phyloP scores from a whole-genome alignment of 1,140 invertebrate species.

The Caenorhabditis elegans region WBcel235 BX284606.5:2686001-2686500 shows the following conservation, averaged over 20 bases:
- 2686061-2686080: too few relatives aligned
- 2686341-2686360: conserved; percentile 57
- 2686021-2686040: too few relatives aligned
- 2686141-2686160: too few relatives aligned
- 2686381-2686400: conserved; percentile 56
- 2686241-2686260: conserved; percentile 52
- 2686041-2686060: too few relatives aligned
- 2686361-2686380: conserved; percentile 55
- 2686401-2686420: conserved; percentile 52
- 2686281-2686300: conserved; percentile 45
- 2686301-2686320: conserved; percentile 55
- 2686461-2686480: conserved; percentile 43
- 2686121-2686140: too few relatives aligned
- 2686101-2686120: too few relatives aligned
- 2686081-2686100: too few relatives aligned
- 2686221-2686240: conserved; percentile 53
- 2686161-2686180: too few relatives aligned
- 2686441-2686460: conserved; percentile 42
- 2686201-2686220: conserved; percentile 24
- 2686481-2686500: neutral
- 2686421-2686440: conserved; percentile 51
- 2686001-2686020: too few relatives aligned
- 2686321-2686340: conserved; percentile 50
- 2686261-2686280: conserved; percentile 47
- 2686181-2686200: neutral